Evolutionary conservation across 2,888 invertebrate species (phyloP), one percentile per base, ranked within the genome.

Genomic region (Dicycla oo): DNA sequence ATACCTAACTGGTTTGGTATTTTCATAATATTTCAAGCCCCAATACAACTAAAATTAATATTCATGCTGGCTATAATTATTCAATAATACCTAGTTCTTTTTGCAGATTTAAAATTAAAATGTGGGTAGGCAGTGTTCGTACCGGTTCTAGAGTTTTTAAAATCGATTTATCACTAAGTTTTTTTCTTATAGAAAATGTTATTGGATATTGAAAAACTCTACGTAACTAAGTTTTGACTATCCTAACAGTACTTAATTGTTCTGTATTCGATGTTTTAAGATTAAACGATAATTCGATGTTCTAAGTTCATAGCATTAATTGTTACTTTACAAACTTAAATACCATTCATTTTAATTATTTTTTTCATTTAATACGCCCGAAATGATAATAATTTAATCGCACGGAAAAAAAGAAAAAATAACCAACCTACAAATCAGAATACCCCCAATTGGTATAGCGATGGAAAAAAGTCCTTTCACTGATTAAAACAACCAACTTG

Each of bases 381-480:
- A 58, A 57, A 51, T 20, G 5, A 49, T 13, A 10, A 49, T 18
- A 34, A 26, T 13, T 1, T 4, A 30, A 57, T 3, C 1, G 18
- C n/a, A 34, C 34, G n/a, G 2, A 23, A 53, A 51, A 23, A 23
- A 23, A 7, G 0, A 20, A 57, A 69, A 34, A 8, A 2, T 11
- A 3, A 49, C 53, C 1, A 34, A 34, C 3, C n/a, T 38, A 26
- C 18, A 64, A 49, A 64, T 58, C 20, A 23, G 26, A n/a, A 47
- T 66, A 80, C 80, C 80, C 62, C n/a, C 68, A 30, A 54, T n/a
- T 5, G 0, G 18, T 45, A 0, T 7, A 2, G 0, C 11, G 8
- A 43, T 40, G 8, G 51, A 56, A 56, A 58, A 30, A 30, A 15
- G n/a, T 18, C 26, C 49, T 26, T 63, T 43, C 11, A 23, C 53